phyloP scores from a whole-genome alignment of 2,888 invertebrate genomes.

The Hetaerina titia region DNA sequence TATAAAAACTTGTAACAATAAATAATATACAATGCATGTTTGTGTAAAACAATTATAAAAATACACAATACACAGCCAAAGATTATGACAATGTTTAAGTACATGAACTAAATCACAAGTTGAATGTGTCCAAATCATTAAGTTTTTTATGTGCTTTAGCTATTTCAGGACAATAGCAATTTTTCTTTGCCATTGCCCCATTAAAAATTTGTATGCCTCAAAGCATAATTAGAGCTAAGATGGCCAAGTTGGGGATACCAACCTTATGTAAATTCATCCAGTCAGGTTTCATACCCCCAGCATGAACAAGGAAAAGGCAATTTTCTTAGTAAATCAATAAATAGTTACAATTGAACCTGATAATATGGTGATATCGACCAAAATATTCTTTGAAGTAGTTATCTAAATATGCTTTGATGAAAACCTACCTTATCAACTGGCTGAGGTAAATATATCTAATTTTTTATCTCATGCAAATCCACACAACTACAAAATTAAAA shows the following conservation, averaged over 20 bases:
- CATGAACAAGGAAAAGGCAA: background rate
- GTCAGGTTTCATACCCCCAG: background rate
- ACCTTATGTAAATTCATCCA: background rate
- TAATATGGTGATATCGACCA: background rate
- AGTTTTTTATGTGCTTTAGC: background rate
- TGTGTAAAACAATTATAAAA: background rate
- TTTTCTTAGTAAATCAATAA: background rate
- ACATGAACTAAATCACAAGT: background rate
- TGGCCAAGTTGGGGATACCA: background rate
- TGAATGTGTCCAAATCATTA: background rate
- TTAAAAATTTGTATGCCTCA: background rate
- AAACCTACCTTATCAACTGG: background rate
- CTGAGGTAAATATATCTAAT: background rate
- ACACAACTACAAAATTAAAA: background rate
- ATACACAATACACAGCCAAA: slow-evolving; percentile 29
- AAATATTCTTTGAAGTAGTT: background rate
- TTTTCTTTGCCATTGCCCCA: background rate
- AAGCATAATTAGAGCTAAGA: background rate
- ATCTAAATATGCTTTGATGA: background rate
- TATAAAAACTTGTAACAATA: background rate
- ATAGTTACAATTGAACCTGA: background rate
- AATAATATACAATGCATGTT: background rate
- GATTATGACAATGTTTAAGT: background rate
- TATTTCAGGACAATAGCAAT: background rate
- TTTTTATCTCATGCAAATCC: background rate